phyloP scores from a whole-genome alignment of 2,797 vertebrate genomes.

The Emys orbicularis region DNA sequence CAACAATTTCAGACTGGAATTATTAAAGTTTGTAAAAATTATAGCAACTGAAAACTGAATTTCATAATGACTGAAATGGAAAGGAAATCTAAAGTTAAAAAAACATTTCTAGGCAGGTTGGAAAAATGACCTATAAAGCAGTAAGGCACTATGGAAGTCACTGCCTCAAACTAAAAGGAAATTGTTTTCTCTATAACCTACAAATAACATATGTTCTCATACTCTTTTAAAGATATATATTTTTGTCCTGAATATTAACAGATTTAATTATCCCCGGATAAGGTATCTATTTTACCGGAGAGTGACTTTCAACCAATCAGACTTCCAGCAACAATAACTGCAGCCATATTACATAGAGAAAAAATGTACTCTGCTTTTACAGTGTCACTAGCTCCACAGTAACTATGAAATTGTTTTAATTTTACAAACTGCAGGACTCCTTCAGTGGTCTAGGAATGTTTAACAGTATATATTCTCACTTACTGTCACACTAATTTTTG shows the following conservation, averaged over 20 bases:
- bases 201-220: not conserved
- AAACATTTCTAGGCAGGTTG: not conserved
- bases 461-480: not conserved
- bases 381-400: not conserved
- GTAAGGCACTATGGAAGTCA: not conserved
- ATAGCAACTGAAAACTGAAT: not conserved
- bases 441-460: not conserved
- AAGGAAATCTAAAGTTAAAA: not conserved
- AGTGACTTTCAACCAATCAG: not conserved
- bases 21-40: not conserved
- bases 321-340: not conserved
- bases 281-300: not conserved
- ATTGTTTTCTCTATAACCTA: not conserved
- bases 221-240: not conserved
- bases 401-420: not conserved
- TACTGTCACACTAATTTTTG: not conserved
- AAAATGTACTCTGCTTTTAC: not conserved
- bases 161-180: not conserved
- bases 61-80: not conserved
- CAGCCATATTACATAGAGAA: not conserved
- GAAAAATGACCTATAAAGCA: not conserved
- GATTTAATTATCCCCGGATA: not conserved
- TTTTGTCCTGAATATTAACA: not conserved
- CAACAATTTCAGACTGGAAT: not conserved
- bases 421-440: not conserved